Percentiles rank a stretch among this genome's conserved stretches.
Evolutionary conservation across 2,797 vertebrate genomes (phyloP).

Genomic region (Hippoglossus hippoglossus): DNA sequence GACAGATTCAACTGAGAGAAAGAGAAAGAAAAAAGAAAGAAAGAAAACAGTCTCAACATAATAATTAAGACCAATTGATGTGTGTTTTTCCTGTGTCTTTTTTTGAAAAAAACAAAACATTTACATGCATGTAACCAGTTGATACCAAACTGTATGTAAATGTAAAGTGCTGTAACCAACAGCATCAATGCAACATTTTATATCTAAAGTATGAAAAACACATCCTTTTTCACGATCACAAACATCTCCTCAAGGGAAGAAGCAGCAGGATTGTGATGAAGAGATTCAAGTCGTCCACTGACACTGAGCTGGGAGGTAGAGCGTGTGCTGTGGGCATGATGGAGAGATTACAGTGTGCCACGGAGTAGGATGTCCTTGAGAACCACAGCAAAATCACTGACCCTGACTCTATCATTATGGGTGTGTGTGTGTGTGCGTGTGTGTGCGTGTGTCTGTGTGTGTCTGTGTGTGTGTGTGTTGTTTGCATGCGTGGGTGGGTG

Average conservation of each 20-base stretch:
- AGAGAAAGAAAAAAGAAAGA: slow-evolving; percentile 7
- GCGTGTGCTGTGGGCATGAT: slow-evolving; percentile 21
- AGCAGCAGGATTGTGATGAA: slow-evolving; percentile 20
- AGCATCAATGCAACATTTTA: neutral
- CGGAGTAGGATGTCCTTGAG: slow-evolving; percentile 66
- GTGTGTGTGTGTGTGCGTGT: slow-evolving; percentile 21
- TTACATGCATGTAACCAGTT: neutral
- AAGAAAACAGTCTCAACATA: neutral
- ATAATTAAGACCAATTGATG: neutral
- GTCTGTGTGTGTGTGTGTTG: slow-evolving; percentile 5
- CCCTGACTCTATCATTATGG: slow-evolving; percentile 28
- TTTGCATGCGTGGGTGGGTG: slow-evolving; percentile 3
- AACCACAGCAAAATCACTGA: slow-evolving; percentile 55
- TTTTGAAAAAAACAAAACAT: neutral
- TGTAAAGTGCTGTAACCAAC: neutral
- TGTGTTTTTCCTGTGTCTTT: neutral
- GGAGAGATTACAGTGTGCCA: slow-evolving; percentile 36
- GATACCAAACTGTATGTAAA: neutral
- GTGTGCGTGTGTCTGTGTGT: slow-evolving; percentile 5
- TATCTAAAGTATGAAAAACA: too few species aligned
- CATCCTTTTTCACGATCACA: neutral
- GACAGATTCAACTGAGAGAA: slow-evolving; percentile 13
- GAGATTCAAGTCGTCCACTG: neutral
- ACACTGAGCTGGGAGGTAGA: slow-evolving; percentile 7
- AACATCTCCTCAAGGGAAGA: slow-evolving; percentile 1